These are phyloP conservation scores for Phainopepla nitens DNA, from an alignment of 2,113 vertebrate genomes.

Conservation along the genomic window DNA sequence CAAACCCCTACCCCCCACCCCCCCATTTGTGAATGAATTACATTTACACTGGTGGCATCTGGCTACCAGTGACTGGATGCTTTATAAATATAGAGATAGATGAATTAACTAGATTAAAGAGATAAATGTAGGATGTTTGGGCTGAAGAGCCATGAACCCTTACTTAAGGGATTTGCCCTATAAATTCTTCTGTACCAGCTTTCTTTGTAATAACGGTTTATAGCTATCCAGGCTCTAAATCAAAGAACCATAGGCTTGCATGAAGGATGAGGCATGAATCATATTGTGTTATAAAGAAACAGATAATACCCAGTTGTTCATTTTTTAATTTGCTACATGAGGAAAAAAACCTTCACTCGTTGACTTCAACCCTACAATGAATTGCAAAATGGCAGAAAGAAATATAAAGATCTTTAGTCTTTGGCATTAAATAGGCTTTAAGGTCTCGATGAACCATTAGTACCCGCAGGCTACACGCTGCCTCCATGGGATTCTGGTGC, in stretches of 20 bases:
- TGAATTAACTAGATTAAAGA: constrained; percentile 46
- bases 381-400: constrained; percentile 4
- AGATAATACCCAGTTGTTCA: neutral
- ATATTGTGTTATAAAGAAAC: neutral
- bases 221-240: constrained; percentile 20
- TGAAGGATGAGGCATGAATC: neutral
- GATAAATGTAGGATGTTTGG: constrained; percentile 1
- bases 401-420: neutral
- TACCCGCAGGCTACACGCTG: neutral
- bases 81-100: constrained; percentile 2
- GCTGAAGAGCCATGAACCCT: neutral
- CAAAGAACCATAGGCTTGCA: neutral
- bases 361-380: neutral
- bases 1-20: accelerated
- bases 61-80: neutral
- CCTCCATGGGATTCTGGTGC: constrained; percentile 6
- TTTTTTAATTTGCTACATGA: constrained; percentile 6
- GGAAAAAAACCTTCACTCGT: neutral
- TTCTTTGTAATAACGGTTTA: constrained; percentile 38
- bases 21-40: neutral
- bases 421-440: constrained; percentile 2
- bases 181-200: constrained; percentile 31
- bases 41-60: neutral
- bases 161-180: constrained; percentile 51
- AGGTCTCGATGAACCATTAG: neutral